phyloP scores from a whole-genome alignment of 2,113 vertebrate species.

The Narcine bancroftii region DNA sequence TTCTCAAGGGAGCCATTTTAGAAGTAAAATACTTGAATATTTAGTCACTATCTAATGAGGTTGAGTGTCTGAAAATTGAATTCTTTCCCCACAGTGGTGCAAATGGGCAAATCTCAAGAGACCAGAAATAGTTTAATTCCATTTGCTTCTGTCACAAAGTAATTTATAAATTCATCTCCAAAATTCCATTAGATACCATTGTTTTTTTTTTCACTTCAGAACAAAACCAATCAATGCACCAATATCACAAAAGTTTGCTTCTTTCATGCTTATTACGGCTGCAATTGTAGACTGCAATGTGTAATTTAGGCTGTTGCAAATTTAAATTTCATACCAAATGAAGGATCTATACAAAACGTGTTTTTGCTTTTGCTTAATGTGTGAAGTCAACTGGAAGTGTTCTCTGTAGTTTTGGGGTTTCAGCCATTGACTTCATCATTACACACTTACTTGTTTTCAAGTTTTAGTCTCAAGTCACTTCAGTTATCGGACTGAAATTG shows the following conservation, averaged over 20 bases:
- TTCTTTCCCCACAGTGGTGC: neutral
- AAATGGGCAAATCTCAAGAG: conserved; percentile 6
- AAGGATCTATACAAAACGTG: neutral
- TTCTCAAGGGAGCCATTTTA: neutral
- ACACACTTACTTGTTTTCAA: neutral
- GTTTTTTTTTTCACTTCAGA: neutral
- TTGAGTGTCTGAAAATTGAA: neutral
- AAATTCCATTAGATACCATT: neutral
- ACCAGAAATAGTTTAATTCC: neutral
- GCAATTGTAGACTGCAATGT: neutral
- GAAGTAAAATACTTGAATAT: neutral
- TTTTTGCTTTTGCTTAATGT: neutral
- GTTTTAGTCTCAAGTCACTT: neutral
- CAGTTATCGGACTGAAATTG: neutral
- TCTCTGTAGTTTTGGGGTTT: neutral
- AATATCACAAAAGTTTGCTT: neutral
- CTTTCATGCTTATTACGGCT: neutral
- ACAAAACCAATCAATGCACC: neutral
- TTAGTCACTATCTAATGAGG: neutral
- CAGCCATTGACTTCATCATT: neutral
- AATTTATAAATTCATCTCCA: neutral
- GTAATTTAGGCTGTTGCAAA: neutral
- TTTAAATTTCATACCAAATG: conserved; percentile 15
- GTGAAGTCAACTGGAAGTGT: neutral
- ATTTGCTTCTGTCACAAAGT: neutral